Base-by-base conservation (phyloP, 2,113 vertebrate genomes). In the Chaetops frenatus region DNA sequence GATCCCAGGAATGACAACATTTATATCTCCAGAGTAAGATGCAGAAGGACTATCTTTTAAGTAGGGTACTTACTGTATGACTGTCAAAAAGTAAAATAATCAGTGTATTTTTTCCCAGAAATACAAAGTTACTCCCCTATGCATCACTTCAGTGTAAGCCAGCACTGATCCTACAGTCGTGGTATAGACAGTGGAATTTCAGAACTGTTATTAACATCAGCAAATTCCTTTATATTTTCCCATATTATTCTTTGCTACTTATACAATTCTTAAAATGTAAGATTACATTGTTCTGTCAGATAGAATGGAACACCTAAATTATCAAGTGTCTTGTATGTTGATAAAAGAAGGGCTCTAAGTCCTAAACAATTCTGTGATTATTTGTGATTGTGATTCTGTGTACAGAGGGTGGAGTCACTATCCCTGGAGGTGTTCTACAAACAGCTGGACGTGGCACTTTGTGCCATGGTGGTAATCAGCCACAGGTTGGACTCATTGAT, bases 361-460 rank as follows among this genome's bases (percentile, higher is more conserved):
- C 64, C 28, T 20, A 28, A 38, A n/a, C 69, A 69, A n/a, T n/a
- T 35, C 23, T 45, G 10, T 69, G 45, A 38, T 45, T 53, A n/a
- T n/a, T n/a, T n/a, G n/a, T n/a, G n/a, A n/a, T n/a, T n/a, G n/a
- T n/a, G 45, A 38, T 45, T 53, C 64, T 53, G 8, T 29, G 28
- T n/a, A n/a, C n/a, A 38, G 23, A 12, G 27, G 36, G 7, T 50
- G 21, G 20, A 50, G 36, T 21, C 28, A 28, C n/a, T 28, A 61
- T 13, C 23, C 47, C 47, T 45, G n/a, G 12, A 70, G 15, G 8
- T 9, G 4, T 20, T 70, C 64, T 38, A 6, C n/a, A 44, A 74
- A 15, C 11, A 19, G 5, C 28, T 61, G 47, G 15, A 29, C 0
- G 0, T 47, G n/a, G 15, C 23, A 20, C 7, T 28, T 36, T 4